These are phyloP conservation scores for Mastigias papua DNA, from an alignment of 30 jellyfish, hydroid and myxozoan genomes.

Conservation along the genomic window DNA sequence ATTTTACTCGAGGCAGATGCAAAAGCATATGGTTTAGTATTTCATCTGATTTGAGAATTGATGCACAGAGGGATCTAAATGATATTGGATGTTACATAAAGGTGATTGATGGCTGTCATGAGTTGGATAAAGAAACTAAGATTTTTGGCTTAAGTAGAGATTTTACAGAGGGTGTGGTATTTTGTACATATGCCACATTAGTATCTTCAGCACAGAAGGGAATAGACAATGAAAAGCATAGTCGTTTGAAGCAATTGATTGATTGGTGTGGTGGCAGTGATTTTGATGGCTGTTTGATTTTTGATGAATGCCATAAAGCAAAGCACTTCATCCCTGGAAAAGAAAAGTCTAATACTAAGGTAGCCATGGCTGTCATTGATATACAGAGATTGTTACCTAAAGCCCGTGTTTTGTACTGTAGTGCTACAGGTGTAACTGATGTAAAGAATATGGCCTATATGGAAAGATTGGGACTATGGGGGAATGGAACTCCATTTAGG, in stretches of 20 bases:
- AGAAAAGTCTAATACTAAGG: constrained; percentile 90
- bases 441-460: constrained; percentile 94
- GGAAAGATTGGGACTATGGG: constrained; percentile 98
- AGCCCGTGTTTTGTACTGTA: constrained; percentile 95
- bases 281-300: constrained; percentile 92
- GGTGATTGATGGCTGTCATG: constrained; percentile 95
- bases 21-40: constrained; percentile 92
- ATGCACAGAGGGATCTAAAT: constrained; percentile 87
- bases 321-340: constrained; percentile 95
- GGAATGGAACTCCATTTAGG: constrained; percentile 88
- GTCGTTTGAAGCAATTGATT: constrained; percentile 87
- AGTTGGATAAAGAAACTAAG: constrained; percentile 85
- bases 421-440: constrained; percentile 99
- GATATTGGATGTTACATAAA: constrained; percentile 87
- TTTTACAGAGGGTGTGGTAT: constrained; percentile 90
- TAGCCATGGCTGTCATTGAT: constrained; percentile 88
- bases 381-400: constrained; percentile 88
- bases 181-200: constrained; percentile 91
- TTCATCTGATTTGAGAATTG: constrained; percentile 80
- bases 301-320: constrained; percentile 97
- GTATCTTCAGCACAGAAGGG: constrained; percentile 90
- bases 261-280: constrained; percentile 92
- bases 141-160: constrained; percentile 90
- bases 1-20: constrained; percentile 82
- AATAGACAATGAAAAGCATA: constrained; percentile 40